A percentile compares a stretch with the other conserved stretches of the same genome.
phyloP scores from a whole-genome alignment of 2,888 invertebrate genomes.

The Xestia sexstrigata region DNA sequence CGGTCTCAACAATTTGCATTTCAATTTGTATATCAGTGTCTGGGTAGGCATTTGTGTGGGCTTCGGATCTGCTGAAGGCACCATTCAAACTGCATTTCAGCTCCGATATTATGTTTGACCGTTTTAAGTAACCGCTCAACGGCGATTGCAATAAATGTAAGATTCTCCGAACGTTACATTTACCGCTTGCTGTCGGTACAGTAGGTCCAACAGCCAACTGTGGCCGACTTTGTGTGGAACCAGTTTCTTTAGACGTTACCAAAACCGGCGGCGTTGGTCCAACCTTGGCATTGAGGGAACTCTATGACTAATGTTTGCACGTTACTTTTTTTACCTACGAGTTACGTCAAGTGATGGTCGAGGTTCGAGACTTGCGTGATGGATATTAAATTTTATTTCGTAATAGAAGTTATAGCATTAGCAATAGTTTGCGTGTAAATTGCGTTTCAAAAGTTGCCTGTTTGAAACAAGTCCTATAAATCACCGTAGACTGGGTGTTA shows the following conservation, averaged over 20 bases:
- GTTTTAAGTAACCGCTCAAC: slow-evolving; percentile 63
- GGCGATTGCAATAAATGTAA: slow-evolving; percentile 61
- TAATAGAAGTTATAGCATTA: slow-evolving; percentile 61
- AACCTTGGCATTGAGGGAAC: slow-evolving; percentile 88
- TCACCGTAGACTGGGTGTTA: slow-evolving; percentile 53
- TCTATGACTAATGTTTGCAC: slow-evolving; percentile 79
- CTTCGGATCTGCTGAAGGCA: slow-evolving; percentile 37
- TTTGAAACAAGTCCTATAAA: slow-evolving; percentile 51
- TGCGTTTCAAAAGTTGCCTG: slow-evolving; percentile 40
- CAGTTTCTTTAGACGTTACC: slow-evolving; percentile 78
- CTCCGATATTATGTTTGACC: slow-evolving; percentile 48
- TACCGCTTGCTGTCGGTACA: slow-evolving; percentile 68
- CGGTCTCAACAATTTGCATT: slow-evolving; percentile 58
- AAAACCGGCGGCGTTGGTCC: slow-evolving; percentile 72
- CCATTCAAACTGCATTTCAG: slow-evolving; percentile 65
- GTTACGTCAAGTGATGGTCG: slow-evolving; percentile 69
- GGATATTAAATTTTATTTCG: slow-evolving; percentile 65
- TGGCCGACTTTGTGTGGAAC: slow-evolving; percentile 79
- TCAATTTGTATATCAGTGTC: slow-evolving; percentile 55
- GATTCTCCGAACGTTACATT: slow-evolving; percentile 66
- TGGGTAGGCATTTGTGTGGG: slow-evolving; percentile 46
- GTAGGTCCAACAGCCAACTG: slow-evolving; percentile 54
- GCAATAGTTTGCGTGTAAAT: slow-evolving; percentile 65
- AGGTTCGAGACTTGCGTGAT: slow-evolving; percentile 67
- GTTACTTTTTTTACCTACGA: slow-evolving; percentile 63